Conservation (phyloP, 2,797 vertebrate genomes). For the Sebastes taczanowskii region DNA sequence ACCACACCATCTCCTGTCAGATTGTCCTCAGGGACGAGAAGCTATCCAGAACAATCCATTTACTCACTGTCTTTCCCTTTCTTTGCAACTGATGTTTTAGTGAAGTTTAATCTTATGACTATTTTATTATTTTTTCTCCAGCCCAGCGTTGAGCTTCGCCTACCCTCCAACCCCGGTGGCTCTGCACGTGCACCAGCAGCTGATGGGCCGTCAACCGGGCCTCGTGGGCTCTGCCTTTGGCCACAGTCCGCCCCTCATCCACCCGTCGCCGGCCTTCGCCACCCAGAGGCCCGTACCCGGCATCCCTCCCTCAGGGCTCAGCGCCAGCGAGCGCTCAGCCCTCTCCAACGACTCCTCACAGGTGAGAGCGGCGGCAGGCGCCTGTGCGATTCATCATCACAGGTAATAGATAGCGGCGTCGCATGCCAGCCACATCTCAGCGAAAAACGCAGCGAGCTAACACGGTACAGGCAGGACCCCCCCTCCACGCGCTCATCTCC, state of each 20-base stretch:
- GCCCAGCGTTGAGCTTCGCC: slow-evolving; percentile 92
- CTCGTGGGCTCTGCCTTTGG: slow-evolving; percentile 94
- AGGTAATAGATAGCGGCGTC: slow-evolving; percentile 65
- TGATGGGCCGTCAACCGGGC: slow-evolving; percentile 92
- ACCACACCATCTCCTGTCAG: slow-evolving; percentile 76
- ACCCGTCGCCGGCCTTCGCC: slow-evolving; percentile 93
- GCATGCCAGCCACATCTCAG: slow-evolving; percentile 54
- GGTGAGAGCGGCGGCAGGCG: slow-evolving; percentile 83
- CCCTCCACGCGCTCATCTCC: slow-evolving; percentile 59
- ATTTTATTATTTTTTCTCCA: slow-evolving; percentile 52
- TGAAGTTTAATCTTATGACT: slow-evolving; percentile 30
- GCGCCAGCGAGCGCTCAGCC: slow-evolving; percentile 88
- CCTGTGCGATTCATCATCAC: slow-evolving; percentile 73
- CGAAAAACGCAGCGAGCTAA: slow-evolving; percentile 11
- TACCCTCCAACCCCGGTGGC: slow-evolving; percentile 96
- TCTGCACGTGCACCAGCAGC: slow-evolving; percentile 95
- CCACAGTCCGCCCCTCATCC: slow-evolving; percentile 96
- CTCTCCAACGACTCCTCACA: slow-evolving; percentile 91
- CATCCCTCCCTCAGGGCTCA: slow-evolving; percentile 89
- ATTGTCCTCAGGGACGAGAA: slow-evolving; percentile 76
- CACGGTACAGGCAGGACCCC: slow-evolving; percentile 61
- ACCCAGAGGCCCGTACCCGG: slow-evolving; percentile 93
- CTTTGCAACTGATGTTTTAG: slow-evolving; percentile 25
- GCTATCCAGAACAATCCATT: slow-evolving; percentile 80
- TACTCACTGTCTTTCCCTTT: slow-evolving; percentile 47